These are phyloP conservation scores for Girardinichthys multiradiatus DNA, from an alignment of 2,113 vertebrate genomes.

Conservation along the genomic window DNA sequence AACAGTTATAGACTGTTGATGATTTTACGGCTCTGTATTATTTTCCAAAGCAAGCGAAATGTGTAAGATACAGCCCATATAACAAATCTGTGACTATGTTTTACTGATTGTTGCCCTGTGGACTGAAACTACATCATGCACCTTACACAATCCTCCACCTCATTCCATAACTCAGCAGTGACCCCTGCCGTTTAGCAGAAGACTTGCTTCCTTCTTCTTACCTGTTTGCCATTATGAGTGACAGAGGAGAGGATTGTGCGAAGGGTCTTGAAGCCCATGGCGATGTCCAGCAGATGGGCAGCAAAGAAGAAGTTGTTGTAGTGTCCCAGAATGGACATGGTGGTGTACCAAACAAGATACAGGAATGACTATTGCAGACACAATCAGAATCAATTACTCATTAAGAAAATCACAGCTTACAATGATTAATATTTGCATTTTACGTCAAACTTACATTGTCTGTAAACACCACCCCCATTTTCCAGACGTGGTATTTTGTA, in stretches of 20 bases:
- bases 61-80: neutral
- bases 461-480: conserved; percentile 96
- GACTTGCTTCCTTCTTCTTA: conserved; percentile 59
- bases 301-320: conserved; percentile 99
- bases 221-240: conserved; percentile 99
- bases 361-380: conserved; percentile 87
- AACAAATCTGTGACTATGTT: neutral
- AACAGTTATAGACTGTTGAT: neutral
- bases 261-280: conserved; percentile 98
- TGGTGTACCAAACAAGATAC: conserved; percentile 97
- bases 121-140: neutral
- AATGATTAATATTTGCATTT: neutral
- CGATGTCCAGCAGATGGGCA: conserved; percentile 95
- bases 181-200: conserved; percentile 43
- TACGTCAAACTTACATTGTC: conserved; percentile 89
- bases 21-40: too few relatives aligned
- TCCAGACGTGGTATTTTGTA: conserved; percentile 97
- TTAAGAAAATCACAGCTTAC: neutral
- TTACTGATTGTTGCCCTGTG: neutral
- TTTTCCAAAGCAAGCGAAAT: too few relatives aligned
- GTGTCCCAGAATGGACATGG: conserved; percentile 98
- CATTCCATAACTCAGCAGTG: conserved; percentile 25
- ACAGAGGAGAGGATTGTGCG: conserved; percentile 97
- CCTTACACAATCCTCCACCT: too few relatives aligned
- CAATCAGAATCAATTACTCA: conserved; percentile 13